These are phyloP conservation scores for Castor canadensis DNA, from an alignment of 2,113 vertebrate species.

Conservation along the genomic window DNA sequence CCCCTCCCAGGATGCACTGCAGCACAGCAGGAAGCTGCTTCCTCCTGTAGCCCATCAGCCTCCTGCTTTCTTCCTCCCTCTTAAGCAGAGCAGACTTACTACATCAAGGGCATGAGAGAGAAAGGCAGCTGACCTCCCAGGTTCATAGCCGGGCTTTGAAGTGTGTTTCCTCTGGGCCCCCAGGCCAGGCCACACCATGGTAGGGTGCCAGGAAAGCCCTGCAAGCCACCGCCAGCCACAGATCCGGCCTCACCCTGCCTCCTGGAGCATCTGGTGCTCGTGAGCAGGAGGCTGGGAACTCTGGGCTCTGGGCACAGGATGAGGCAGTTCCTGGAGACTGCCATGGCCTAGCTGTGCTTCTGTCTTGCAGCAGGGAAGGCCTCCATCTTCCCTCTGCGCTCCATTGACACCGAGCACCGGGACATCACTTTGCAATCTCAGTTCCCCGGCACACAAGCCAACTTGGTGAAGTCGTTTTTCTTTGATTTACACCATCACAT, in stretches of 20 bases:
- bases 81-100: not conserved
- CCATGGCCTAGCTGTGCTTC: not conserved
- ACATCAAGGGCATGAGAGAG: not conserved
- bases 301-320: not conserved
- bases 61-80: not conserved
- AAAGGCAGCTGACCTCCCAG: slow-evolving; percentile 37
- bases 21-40: not conserved
- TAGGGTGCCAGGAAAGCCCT: not conserved
- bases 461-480: slow-evolving; percentile 61
- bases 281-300: not conserved
- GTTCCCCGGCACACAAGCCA: slow-evolving; percentile 66
- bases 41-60: not conserved
- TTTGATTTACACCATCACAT: slow-evolving; percentile 78
- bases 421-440: slow-evolving; percentile 75
- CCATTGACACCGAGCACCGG: slow-evolving; percentile 69
- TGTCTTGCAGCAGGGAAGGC: not conserved
- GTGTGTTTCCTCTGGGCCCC: slow-evolving; percentile 32
- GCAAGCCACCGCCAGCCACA: not conserved
- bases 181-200: not conserved
- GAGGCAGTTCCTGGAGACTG: not conserved
- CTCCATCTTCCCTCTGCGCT: not conserved
- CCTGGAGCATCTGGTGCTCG: not conserved
- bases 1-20: not conserved
- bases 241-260: not conserved
- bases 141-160: slow-evolving; percentile 45